Percentiles rank a stretch among this genome's conserved stretches.
Evolutionary conservation across 2,797 vertebrate genomes (phyloP).

Genomic region (Cetoscarus ocellatus): DNA sequence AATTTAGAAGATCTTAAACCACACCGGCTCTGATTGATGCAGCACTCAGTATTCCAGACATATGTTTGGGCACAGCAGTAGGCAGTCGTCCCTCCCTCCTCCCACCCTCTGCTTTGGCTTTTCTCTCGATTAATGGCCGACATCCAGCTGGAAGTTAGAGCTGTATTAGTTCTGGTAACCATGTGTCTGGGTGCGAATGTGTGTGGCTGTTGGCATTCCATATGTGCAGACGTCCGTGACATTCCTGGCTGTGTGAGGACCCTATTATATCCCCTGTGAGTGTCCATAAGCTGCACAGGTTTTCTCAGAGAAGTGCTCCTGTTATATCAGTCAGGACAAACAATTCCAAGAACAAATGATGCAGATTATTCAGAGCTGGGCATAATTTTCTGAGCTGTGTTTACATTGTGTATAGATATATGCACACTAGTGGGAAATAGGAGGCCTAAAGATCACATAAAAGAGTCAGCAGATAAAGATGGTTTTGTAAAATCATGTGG

Average conservation of each 20-base stretch:
- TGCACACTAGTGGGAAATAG: not conserved
- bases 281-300: conserved; percentile 2
- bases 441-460: not conserved
- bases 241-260: conserved; percentile 20
- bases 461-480: not conserved
- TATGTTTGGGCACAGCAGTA: conserved; percentile 3
- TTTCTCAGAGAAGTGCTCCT: not conserved
- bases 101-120: conserved; percentile 8
- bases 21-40: conserved; percentile 1
- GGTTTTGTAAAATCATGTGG: not conserved
- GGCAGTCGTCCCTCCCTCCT: not conserved
- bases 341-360: conserved; percentile 9
- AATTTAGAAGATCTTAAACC: conserved; percentile 15
- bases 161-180: conserved; percentile 46
- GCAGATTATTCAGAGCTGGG: not conserved
- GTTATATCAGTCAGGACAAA: conserved; percentile 8
- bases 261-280: conserved; percentile 10
- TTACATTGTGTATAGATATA: not conserved
- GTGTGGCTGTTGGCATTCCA: conserved; percentile 50
- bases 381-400: not conserved
- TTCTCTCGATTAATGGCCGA: not conserved
- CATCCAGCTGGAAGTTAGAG: conserved; percentile 47
- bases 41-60: not conserved
- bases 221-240: conserved; percentile 37
- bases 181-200: conserved; percentile 4